phyloP scores from a whole-genome alignment of 1,140 invertebrate genomes.

The Pseudachorutes palmiensis region DNA sequence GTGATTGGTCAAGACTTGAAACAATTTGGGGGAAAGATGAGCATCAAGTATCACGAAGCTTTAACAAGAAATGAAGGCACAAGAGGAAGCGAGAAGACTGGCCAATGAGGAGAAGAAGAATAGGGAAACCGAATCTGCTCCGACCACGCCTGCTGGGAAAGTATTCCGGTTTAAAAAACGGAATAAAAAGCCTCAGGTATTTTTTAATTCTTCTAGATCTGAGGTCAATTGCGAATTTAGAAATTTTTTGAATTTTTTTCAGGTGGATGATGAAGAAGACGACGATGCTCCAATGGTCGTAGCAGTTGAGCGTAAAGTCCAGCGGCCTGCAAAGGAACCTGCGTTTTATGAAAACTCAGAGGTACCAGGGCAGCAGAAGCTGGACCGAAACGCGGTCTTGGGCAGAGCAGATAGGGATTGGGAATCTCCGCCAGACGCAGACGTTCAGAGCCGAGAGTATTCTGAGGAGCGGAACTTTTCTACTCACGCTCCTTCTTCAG shows the following conservation, averaged over 20 bases:
- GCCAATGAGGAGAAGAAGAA: slow-evolving; percentile 45
- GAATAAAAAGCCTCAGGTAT: slow-evolving; percentile 42
- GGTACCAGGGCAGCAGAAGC: slow-evolving; percentile 11
- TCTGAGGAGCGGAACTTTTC: slow-evolving; percentile 35
- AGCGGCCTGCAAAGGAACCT: slow-evolving; percentile 37
- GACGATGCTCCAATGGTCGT: slow-evolving; percentile 39
- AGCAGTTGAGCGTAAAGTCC: not conserved
- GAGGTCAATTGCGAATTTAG: not conserved
- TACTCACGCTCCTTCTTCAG: slow-evolving; percentile 24
- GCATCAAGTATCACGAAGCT: slow-evolving; percentile 19
- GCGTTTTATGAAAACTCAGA: slow-evolving; percentile 39
- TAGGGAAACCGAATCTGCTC: slow-evolving; percentile 33
- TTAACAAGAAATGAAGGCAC: slow-evolving; percentile 32
- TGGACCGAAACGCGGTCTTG: slow-evolving; percentile 20
- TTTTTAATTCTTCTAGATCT: not conserved
- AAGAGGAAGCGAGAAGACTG: slow-evolving; percentile 20
- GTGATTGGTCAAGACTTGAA: slow-evolving; percentile 29
- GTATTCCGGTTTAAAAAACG: slow-evolving; percentile 47
- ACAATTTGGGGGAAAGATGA: slow-evolving; percentile 27
- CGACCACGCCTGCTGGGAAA: slow-evolving; percentile 44
- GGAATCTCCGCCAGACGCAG: slow-evolving; percentile 32
- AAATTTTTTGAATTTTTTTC: slow-evolving; percentile 41
- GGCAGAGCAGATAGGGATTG: slow-evolving; percentile 33
- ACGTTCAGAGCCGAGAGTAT: slow-evolving; percentile 20
- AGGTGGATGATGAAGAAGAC: slow-evolving; percentile 39